Percentiles rank a stretch among this genome's conserved stretches.
phyloP scores from a whole-genome alignment of 2,113 vertebrate species.

The Hipposideros armiger region DNA sequence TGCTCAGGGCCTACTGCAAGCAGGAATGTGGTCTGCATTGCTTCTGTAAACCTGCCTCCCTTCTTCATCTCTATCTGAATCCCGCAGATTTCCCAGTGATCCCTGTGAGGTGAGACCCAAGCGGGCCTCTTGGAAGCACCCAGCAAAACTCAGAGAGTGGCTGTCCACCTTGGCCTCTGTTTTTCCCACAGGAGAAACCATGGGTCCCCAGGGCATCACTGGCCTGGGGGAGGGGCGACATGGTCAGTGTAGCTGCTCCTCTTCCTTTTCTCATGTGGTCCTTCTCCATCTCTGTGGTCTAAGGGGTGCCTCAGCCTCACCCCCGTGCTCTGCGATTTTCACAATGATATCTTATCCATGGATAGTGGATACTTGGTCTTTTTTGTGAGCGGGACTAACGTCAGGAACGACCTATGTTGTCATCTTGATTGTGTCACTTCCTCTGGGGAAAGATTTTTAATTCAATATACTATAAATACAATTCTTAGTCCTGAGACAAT shows the following conservation, averaged over 20 bases:
- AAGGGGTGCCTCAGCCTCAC: background rate
- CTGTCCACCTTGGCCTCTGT: background rate
- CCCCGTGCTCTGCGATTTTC: background rate
- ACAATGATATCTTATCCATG: background rate
- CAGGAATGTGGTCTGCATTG: background rate
- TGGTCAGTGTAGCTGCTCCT: background rate
- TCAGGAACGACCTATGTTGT: background rate
- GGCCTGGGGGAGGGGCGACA: background rate
- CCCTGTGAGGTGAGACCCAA: background rate
- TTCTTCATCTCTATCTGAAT: background rate
- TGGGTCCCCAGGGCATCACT: background rate
- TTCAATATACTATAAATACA: background rate
- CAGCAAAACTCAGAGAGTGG: background rate
- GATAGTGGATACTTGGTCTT: background rate
- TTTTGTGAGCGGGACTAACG: background rate
- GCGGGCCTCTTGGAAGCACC: background rate
- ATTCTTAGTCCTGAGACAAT: background rate
- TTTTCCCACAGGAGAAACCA: background rate
- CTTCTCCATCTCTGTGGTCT: background rate
- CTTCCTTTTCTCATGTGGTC: background rate
- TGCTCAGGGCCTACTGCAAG: background rate
- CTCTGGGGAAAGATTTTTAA: slow-evolving; percentile 17
- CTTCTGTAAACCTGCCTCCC: background rate
- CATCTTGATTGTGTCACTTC: background rate
- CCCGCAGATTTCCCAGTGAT: background rate